Conservation (phyloP, 1,140 invertebrate genomes). For the Neomicropteryx cornuta region DNA sequence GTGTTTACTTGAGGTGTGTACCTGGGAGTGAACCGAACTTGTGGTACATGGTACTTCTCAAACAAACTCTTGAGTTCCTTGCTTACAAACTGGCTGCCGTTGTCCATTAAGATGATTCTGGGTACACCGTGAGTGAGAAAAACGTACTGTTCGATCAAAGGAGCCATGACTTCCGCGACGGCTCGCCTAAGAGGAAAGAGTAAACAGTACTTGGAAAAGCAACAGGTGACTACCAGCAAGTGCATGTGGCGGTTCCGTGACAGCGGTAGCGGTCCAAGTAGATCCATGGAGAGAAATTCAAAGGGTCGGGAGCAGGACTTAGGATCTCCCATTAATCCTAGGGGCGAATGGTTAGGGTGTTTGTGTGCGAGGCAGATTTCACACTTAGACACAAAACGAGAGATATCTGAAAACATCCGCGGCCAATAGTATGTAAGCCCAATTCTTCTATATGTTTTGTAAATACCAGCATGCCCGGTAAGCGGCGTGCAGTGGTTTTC, state of each 20-base stretch:
- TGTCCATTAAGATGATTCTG: conserved; percentile 24
- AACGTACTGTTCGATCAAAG: conserved; percentile 17
- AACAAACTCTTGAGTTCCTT: conserved; percentile 5
- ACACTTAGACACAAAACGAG: conserved; percentile 14
- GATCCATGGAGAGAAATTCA: conserved; percentile 24
- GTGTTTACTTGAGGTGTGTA: conserved; percentile 28
- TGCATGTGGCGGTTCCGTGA: conserved; percentile 20
- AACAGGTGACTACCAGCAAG: conserved; percentile 26
- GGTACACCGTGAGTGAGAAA: conserved; percentile 21
- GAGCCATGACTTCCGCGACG: conserved; percentile 14
- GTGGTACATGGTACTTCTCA: conserved; percentile 12
- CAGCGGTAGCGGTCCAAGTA: conserved; percentile 28
- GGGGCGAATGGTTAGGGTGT: conserved; percentile 14
- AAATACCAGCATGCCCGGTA: conserved; percentile 23
- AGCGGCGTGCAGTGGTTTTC: conserved; percentile 17
- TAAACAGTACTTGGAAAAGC: conserved; percentile 24
- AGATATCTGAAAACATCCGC: conserved; percentile 14
- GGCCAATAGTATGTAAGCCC: conserved; percentile 14
- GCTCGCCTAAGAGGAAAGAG: conserved; percentile 17
- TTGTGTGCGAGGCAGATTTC: conserved; percentile 18
- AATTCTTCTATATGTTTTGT: conserved; percentile 20
- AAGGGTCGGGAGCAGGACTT: conserved; percentile 17
- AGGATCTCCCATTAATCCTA: conserved; percentile 20
- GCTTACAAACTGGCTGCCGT: conserved; percentile 30
- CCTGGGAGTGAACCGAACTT: conserved; percentile 17